Percentiles rank a stretch among this genome's conserved stretches.
Evolutionary conservation across 2,888 invertebrate species (phyloP).

Genomic region (Agriopis leucophaearia): DNA sequence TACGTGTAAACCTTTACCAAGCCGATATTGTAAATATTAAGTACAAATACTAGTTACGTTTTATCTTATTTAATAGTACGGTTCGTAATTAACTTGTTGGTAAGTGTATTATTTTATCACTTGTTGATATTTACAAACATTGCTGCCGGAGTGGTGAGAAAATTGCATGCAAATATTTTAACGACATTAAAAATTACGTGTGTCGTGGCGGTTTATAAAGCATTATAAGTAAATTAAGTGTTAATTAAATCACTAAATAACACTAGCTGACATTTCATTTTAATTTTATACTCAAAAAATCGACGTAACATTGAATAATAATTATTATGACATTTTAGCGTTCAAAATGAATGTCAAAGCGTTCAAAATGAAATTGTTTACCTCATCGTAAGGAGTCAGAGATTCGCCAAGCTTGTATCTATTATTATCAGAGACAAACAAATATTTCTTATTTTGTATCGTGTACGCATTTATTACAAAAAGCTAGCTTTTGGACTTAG

Average conservation of each 20-base stretch:
- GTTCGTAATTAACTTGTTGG: slow-evolving; percentile 20
- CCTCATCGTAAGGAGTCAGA: no score
- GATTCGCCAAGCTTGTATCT: no score
- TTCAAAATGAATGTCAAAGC: no score
- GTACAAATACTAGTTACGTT: background rate
- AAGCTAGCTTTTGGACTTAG: no score
- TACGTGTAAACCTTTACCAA: slow-evolving; percentile 56
- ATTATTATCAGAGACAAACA: no score
- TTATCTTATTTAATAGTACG: background rate
- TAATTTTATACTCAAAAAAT: slow-evolving; percentile 3
- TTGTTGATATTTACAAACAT: slow-evolving; percentile 35
- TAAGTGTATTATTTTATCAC: slow-evolving; percentile 37
- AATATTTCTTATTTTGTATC: no score
- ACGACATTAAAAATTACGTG: slow-evolving; percentile 26
- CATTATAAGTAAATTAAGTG: slow-evolving; percentile 16
- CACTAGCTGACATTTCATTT: slow-evolving; percentile 32
- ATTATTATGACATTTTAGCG: background rate
- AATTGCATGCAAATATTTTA: slow-evolving; percentile 26
- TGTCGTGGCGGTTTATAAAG: slow-evolving; percentile 25
- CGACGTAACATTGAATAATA: background rate
- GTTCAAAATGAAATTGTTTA: background rate
- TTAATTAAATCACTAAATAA: slow-evolving; percentile 29
- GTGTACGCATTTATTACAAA: no score
- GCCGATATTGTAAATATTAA: slow-evolving; percentile 2
- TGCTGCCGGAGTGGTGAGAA: slow-evolving; percentile 18